phyloP scores from a whole-genome alignment of 2,888 invertebrate species.

The Metalampra italica region DNA sequence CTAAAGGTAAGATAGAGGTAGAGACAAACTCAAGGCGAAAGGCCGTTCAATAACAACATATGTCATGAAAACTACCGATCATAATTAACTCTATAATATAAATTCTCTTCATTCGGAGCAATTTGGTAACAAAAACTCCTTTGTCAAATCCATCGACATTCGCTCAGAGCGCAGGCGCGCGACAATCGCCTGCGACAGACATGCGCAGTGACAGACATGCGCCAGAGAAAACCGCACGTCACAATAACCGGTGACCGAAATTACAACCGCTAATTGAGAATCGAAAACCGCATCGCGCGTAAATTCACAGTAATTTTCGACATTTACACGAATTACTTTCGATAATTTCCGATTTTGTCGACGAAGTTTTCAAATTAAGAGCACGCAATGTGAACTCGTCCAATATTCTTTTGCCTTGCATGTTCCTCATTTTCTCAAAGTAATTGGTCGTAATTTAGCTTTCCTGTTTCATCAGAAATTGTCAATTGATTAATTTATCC shows the following conservation, averaged over 20 bases:
- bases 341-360: constrained; percentile 34
- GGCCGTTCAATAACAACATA: too few species aligned
- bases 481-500: too few species aligned
- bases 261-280: constrained; percentile 57
- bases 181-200: neutral
- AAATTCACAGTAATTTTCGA: constrained; percentile 42
- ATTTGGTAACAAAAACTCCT: too few species aligned
- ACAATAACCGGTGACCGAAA: constrained; percentile 31
- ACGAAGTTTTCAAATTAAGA: constrained; percentile 24
- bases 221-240: constrained; percentile 28
- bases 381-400: constrained; percentile 24
- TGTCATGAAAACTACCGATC: too few species aligned
- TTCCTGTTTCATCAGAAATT: too few species aligned
- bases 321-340: constrained; percentile 41
- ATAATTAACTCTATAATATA: too few species aligned
- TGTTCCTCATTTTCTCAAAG: neutral
- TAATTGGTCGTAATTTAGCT: too few species aligned
- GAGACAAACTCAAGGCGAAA: too few species aligned
- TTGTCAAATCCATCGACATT: neutral
- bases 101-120: too few species aligned
- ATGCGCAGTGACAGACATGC: constrained; percentile 11
- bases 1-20: too few species aligned
- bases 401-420: neutral
- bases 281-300: constrained; percentile 43
- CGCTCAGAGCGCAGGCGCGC: neutral